Percentiles rank a stretch among this genome's conserved stretches.
These are phyloP conservation scores for Beris chalybata DNA, from an alignment of 2,888 invertebrate genomes.

Conservation along the genomic window DNA sequence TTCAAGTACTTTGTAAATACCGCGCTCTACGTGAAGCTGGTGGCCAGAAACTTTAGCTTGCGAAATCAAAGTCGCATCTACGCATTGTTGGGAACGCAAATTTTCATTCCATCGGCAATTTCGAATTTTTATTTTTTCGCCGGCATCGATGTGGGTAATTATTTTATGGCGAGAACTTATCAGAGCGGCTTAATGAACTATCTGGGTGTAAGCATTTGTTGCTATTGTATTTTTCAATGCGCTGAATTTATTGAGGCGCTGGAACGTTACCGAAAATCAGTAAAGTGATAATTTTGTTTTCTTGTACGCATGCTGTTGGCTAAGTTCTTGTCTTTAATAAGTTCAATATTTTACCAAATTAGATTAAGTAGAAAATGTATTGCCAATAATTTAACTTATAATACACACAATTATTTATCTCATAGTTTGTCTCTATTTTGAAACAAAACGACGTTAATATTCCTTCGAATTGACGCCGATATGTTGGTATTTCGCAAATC, in stretches of 20 bases:
- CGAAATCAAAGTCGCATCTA: constrained; percentile 64
- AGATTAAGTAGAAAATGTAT: too few relatives aligned
- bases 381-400: too few relatives aligned
- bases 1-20: constrained; percentile 59
- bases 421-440: constrained; percentile 30
- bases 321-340: neutral
- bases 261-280: neutral
- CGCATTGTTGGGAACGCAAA: constrained; percentile 70
- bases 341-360: neutral
- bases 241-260: constrained; percentile 46
- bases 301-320: neutral
- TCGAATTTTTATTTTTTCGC: constrained; percentile 89
- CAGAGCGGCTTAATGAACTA: constrained; percentile 49
- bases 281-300: neutral
- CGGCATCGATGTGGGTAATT: constrained; percentile 71
- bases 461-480: constrained; percentile 44
- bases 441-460: constrained; percentile 44
- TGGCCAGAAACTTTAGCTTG: constrained; percentile 53
- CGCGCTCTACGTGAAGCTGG: constrained; percentile 57
- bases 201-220: constrained; percentile 49
- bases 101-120: constrained; percentile 77
- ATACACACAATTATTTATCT: neutral
- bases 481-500: constrained; percentile 52
- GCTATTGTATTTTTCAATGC: constrained; percentile 54
- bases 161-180: constrained; percentile 66